A percentile compares a stretch with the other conserved stretches of the same genome.
These are phyloP conservation scores for Brachirus orientalis DNA, from an alignment of 2,113 vertebrate species.

Conservation along the genomic window DNA sequence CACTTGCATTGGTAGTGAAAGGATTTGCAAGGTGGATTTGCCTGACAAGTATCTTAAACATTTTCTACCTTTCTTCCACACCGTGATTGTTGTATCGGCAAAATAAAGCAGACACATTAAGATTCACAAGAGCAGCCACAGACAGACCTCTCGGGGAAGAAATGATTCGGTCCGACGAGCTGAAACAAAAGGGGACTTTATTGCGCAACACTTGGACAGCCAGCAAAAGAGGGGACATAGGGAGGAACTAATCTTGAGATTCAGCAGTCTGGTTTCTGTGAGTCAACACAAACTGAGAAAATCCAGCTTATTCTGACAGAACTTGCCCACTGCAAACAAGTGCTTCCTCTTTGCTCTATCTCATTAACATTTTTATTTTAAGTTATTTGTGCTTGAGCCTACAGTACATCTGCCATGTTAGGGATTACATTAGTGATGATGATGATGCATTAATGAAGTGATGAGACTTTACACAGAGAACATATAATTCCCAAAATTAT, in stretches of 20 bases:
- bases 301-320: conserved; percentile 19
- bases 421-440: too few species aligned
- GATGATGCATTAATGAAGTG: too few species aligned
- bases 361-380: background rate
- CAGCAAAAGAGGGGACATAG: background rate
- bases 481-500: too few species aligned
- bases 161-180: conserved; percentile 17
- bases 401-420: background rate
- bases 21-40: too few species aligned
- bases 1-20: too few species aligned
- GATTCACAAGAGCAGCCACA: conserved; percentile 24
- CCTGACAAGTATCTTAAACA: too few species aligned
- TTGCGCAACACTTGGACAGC: conserved; percentile 44
- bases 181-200: conserved; percentile 55
- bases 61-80: too few species aligned
- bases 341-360: background rate
- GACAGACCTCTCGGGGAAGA: conserved; percentile 26
- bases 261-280: conserved; percentile 55
- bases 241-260: conserved; percentile 49
- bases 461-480: too few species aligned
- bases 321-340: background rate
- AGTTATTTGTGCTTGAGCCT: background rate
- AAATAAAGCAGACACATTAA: conserved; percentile 4
- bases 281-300: conserved; percentile 18
- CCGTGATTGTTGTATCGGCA: background rate